phyloP scores from a whole-genome alignment of 2,797 vertebrate species.

The Molossus alvarezi region DNA sequence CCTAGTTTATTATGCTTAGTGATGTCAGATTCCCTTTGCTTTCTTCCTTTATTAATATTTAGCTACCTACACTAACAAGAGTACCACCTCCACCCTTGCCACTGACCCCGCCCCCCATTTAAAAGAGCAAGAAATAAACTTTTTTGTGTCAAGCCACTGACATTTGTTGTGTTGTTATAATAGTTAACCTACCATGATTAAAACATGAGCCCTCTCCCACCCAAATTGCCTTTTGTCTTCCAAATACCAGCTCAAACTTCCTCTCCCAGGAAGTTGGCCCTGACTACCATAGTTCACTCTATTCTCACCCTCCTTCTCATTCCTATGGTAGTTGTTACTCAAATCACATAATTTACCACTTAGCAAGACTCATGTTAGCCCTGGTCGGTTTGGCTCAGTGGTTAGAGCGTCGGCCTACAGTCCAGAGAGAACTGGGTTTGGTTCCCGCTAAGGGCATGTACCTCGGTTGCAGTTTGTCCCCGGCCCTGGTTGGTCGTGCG shows the following conservation, averaged over 20 bases:
- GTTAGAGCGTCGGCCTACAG: too few relatives aligned
- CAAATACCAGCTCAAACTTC: neutral
- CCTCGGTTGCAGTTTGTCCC: too few relatives aligned
- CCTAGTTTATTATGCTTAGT: neutral
- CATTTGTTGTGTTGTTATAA: neutral
- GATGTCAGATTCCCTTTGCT: neutral
- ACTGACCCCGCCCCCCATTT: neutral
- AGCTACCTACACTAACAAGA: neutral
- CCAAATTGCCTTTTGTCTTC: conserved; percentile 20
- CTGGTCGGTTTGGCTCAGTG: too few relatives aligned
- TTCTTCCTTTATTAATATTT: too few relatives aligned
- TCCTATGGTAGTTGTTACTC: neutral
- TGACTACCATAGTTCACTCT: neutral
- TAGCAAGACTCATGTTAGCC: neutral
- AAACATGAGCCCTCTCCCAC: neutral
- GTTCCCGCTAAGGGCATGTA: too few relatives aligned
- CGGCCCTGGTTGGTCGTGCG: too few relatives aligned
- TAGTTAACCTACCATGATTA: conserved; percentile 20
- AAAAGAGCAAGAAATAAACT: neutral
- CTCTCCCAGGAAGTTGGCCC: neutral
- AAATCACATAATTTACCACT: neutral
- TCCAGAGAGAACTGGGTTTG: too few relatives aligned
- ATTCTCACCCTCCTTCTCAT: neutral
- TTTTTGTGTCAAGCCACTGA: neutral
- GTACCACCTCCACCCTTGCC: neutral